These are phyloP conservation scores for Porphyrio hochstetteri DNA, from an alignment of 2,113 vertebrate genomes.

Conservation along the genomic window DNA sequence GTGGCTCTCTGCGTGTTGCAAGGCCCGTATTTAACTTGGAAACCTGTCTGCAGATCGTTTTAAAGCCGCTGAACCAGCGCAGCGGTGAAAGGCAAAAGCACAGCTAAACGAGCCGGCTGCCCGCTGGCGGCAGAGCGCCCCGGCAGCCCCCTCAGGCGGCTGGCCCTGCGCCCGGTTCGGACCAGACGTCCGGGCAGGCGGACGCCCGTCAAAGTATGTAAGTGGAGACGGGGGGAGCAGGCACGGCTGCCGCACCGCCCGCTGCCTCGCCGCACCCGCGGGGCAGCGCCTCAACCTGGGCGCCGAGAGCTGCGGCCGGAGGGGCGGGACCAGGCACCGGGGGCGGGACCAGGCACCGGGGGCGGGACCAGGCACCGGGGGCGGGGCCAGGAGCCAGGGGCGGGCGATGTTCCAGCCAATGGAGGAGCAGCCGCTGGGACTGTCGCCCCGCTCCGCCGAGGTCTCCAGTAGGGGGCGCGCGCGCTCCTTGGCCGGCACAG, in stretches of 20 bases:
- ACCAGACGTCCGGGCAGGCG: neutral
- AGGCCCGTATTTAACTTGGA: too few species aligned
- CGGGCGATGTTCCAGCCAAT: neutral
- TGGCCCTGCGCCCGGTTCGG: too few species aligned
- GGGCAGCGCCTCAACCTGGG: accelerated
- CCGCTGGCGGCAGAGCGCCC: neutral
- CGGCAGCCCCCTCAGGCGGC: neutral
- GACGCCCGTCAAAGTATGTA: accelerated
- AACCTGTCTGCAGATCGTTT: neutral
- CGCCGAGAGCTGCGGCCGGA: too few species aligned
- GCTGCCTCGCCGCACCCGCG: neutral
- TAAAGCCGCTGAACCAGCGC: neutral
- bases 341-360: too few species aligned
- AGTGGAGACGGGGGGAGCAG: too few species aligned
- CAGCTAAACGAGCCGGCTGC: too few species aligned
- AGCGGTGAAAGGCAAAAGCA: neutral
- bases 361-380: too few species aligned
- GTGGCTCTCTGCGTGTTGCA: neutral
- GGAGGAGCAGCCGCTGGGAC: neutral
- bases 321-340: too few species aligned
- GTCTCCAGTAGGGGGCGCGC: neutral
- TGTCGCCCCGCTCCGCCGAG: neutral
- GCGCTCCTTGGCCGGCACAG: neutral
- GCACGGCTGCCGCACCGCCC: too few species aligned
- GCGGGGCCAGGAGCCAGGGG: too few species aligned